Percentiles rank a stretch among this genome's conserved stretches.
Conservation (phyloP, 2,797 vertebrate genomes). For the Pangasius larnaudii region DNA sequence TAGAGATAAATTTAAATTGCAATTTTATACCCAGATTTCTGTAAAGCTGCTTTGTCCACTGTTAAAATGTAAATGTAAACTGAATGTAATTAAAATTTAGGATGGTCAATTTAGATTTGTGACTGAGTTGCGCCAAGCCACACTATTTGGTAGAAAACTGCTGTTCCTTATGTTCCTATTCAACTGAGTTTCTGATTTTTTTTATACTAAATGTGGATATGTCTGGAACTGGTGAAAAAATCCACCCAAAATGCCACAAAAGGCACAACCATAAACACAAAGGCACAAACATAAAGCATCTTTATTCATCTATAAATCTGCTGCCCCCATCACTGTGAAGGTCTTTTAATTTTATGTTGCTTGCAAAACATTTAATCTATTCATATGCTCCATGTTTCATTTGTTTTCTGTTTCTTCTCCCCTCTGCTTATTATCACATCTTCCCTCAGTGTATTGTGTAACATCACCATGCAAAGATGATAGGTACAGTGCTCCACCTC, state of each 20-base stretch:
- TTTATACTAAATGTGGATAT: not conserved
- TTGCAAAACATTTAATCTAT: constrained; percentile 72
- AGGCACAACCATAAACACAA: not conserved
- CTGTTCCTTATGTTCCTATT: not conserved
- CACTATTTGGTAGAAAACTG: not conserved
- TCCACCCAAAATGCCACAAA: not conserved
- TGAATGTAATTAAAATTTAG: not conserved
- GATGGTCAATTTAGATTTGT: not conserved
- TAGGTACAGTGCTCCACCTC: constrained; percentile 94
- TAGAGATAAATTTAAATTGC: not conserved
- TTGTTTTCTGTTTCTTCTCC: constrained; percentile 70
- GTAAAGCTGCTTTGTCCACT: not conserved
- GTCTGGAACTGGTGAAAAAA: not conserved
- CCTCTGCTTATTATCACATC: constrained; percentile 46
- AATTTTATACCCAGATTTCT: not conserved
- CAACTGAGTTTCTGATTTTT: not conserved
- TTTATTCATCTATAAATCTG: constrained; percentile 53
- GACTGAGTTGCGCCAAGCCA: not conserved
- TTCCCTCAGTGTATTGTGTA: constrained; percentile 93
- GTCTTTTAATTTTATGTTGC: constrained; percentile 69
- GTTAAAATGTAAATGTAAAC: not conserved
- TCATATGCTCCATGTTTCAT: constrained; percentile 70
- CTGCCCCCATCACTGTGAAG: constrained; percentile 54
- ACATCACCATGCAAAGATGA: constrained; percentile 94
- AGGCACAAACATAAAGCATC: not conserved